Percentiles rank a stretch among this genome's conserved stretches.
These are phyloP conservation scores for Drosophila neotestacea DNA, from an alignment of 2,888 invertebrate species.

Conservation along the genomic window DNA sequence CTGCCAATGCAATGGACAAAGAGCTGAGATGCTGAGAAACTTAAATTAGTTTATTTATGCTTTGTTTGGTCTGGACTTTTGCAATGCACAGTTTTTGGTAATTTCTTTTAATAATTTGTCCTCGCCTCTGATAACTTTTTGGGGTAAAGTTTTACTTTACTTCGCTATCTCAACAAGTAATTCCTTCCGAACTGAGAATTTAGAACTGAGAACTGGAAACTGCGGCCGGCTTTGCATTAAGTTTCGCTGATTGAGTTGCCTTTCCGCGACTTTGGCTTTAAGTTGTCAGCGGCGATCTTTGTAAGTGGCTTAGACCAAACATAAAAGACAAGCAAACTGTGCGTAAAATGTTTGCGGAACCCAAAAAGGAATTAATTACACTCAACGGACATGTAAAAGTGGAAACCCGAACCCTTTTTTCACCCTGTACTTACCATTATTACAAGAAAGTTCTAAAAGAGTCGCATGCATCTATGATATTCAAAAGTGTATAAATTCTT, in stretches of 20 bases:
- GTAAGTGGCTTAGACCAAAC: constrained; percentile 67
- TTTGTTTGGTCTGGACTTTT: constrained; percentile 65
- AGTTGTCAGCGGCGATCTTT: constrained; percentile 75
- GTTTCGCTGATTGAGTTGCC: constrained; percentile 70
- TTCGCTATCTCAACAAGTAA: constrained; percentile 16
- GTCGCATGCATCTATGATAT: neutral
- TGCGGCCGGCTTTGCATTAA: constrained; percentile 51
- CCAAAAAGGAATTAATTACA: constrained; percentile 82
- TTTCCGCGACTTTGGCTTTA: constrained; percentile 65
- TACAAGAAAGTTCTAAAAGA: neutral
- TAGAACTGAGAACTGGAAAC: neutral
- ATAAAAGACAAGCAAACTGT: constrained; percentile 79
- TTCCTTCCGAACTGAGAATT: constrained; percentile 19
- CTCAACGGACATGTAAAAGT: constrained; percentile 52
- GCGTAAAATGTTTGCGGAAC: constrained; percentile 77
- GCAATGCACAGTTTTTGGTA: constrained; percentile 47
- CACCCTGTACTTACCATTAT: constrained; percentile 1
- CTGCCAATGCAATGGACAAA: constrained; percentile 35
- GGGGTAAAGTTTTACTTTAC: constrained; percentile 37
- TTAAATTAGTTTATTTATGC: constrained; percentile 80
- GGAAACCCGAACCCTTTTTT: constrained; percentile 40
- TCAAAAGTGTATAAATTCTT: neutral
- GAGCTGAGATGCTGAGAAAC: constrained; percentile 43
- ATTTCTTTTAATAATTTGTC: constrained; percentile 66
- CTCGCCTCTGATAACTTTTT: constrained; percentile 48